Base-by-base conservation (phyloP, 2,113 vertebrate genomes). In the Chunga burmeisteri region DNA sequence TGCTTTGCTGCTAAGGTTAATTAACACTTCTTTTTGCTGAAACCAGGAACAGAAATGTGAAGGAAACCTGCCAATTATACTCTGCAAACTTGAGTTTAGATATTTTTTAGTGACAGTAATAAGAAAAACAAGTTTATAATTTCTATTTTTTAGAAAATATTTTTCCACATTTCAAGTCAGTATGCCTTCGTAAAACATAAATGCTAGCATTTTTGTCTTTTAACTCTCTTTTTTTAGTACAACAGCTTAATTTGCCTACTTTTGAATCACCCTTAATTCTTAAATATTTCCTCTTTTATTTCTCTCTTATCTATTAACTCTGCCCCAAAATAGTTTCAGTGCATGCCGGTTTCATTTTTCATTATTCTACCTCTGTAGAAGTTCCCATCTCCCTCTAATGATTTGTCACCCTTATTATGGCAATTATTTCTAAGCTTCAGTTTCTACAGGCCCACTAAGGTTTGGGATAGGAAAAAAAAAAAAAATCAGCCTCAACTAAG, bases 1-100 rank as follows among this genome's bases (percentile, higher is more conserved):
- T 66, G 49, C 26, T 85, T 85, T 80, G 32, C 70, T 83, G 47
- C 87, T 95, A 50, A 95, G 89, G 94, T 95, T 96, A 96, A 97
- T 97, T 96, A 96, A 91, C 46, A 87, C 9, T 59, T 92, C 36
- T 94, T 81, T 92, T 75, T 77, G 30, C 62, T 91, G 62, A 58
- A 81, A 79, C 14, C n/a, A 87, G 62, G 32, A 94, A 47, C n/a
- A 90, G 53, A 90, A 96, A 90, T 44, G 29, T 50, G 67, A 83
- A 88, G 63, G 84, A 94, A 97, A 81, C 40, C 78, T 77, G 81
- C 46, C 89, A 90, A 14, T 95, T 94, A 91, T 30, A 77, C 16
- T 86, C 66, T 55, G 49, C 53, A 77, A 81, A 73, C 32, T 38
- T 66, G 50, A 87, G 20, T 70, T 80, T 63, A 95, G 71, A 40